These are phyloP conservation scores for Cyclura pinguis DNA, from an alignment of 2,797 vertebrate genomes.

Conservation along the genomic window DNA sequence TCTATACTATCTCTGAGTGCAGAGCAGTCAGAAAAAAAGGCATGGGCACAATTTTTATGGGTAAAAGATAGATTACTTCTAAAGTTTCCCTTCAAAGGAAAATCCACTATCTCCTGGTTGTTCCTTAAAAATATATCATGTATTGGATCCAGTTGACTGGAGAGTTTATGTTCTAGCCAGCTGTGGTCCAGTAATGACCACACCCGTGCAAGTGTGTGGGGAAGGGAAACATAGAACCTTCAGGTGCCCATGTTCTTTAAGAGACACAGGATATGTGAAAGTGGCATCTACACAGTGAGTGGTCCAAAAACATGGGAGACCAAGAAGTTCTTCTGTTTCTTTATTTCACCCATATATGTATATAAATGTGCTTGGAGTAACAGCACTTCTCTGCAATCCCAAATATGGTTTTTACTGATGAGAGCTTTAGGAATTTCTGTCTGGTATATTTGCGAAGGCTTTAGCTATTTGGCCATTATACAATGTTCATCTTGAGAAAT, in stretches of 20 bases:
- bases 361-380: not conserved
- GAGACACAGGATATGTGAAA: not conserved
- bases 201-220: not conserved
- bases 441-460: slow-evolving; percentile 29
- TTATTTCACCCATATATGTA: not conserved
- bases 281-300: not conserved
- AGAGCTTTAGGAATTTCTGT: slow-evolving; percentile 15
- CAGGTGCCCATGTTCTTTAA: not conserved
- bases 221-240: not conserved
- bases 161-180: not conserved
- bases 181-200: not conserved
- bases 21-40: not conserved
- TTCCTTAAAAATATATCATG: not conserved
- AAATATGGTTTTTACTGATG: slow-evolving; percentile 27
- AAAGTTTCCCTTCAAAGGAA: not conserved
- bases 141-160: not conserved
- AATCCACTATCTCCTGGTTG: not conserved
- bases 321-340: not conserved
- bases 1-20: not conserved
- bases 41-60: not conserved
- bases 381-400: slow-evolving; percentile 37
- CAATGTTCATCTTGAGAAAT: slow-evolving; percentile 31
- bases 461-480: slow-evolving; percentile 48
- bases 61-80: not conserved
- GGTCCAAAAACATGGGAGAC: not conserved